Percentiles rank a stretch among this genome's conserved stretches.
Evolutionary conservation across 2,797 vertebrate species (phyloP).

Genomic region (Botia almorhae): DNA sequence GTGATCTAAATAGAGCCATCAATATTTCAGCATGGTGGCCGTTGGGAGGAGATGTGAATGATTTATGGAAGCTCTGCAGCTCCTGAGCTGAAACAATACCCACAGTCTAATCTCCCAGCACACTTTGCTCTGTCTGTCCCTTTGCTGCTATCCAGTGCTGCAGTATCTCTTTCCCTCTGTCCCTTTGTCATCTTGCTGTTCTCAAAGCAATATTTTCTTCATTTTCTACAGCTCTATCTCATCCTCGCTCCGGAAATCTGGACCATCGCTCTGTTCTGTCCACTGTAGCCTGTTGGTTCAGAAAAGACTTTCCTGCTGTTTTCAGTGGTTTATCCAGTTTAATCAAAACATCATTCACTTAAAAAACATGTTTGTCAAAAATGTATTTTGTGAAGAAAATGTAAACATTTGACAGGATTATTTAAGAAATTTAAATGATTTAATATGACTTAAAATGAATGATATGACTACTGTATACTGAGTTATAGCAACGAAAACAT

Average conservation of each 20-base stretch:
- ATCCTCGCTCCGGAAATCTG: neutral
- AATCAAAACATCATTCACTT: no score
- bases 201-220: constrained; percentile 37
- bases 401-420: no score
- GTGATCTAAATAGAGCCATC: constrained; percentile 81
- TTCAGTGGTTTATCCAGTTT: neutral
- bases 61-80: constrained; percentile 53
- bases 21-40: constrained; percentile 81
- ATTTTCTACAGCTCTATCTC: constrained; percentile 13
- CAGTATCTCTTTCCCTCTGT: neutral
- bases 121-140: constrained; percentile 17
- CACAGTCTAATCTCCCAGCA: constrained; percentile 26
- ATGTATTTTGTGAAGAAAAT: no score
- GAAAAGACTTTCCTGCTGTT: neutral
- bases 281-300: neutral
- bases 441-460: no score
- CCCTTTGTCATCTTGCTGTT: constrained; percentile 34
- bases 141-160: neutral
- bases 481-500: no score
- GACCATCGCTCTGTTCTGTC: neutral
- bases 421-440: no score
- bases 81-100: constrained; percentile 50
- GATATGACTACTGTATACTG: no score
- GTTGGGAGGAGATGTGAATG: constrained; percentile 66
- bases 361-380: no score